Conservation (phyloP, 2,888 invertebrate genomes). For the Dasysyrphus tricinctus region DNA sequence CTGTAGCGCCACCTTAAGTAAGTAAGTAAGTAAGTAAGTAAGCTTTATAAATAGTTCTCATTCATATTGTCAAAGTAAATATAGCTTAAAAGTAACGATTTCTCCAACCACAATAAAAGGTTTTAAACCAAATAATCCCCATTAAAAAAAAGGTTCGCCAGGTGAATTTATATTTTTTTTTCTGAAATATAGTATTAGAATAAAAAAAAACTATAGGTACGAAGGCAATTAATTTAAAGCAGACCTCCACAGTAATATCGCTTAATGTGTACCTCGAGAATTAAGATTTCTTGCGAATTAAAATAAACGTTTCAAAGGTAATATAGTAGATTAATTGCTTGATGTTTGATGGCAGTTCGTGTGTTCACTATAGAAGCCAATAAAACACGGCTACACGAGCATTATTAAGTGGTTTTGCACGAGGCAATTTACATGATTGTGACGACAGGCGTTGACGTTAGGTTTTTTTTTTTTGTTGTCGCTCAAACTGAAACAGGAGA, state of each 20-base stretch:
- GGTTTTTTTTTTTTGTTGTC: background rate
- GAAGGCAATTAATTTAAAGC: slow-evolving; percentile 47
- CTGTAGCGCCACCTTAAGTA: no score
- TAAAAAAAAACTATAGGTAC: slow-evolving; percentile 15
- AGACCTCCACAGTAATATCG: slow-evolving; percentile 22
- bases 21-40: no score
- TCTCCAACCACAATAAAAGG: background rate
- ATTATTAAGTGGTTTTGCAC: slow-evolving; percentile 25
- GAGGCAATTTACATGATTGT: slow-evolving; percentile 33
- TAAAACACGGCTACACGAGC: slow-evolving; percentile 27
- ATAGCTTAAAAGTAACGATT: background rate
- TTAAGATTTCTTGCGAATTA: slow-evolving; percentile 32
- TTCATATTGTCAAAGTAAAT: no score
- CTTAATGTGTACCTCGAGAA: slow-evolving; percentile 20
- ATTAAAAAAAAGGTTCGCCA: background rate
- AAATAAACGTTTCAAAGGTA: slow-evolving; percentile 40
- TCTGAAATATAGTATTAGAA: slow-evolving; percentile 2
- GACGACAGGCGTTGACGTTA: slow-evolving; percentile 15
- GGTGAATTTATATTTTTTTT: slow-evolving; percentile 34
- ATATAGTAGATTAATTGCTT: slow-evolving; percentile 40
- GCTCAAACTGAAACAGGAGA: background rate
- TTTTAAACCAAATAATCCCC: background rate
- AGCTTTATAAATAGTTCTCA: no score
- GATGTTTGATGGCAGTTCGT: slow-evolving; percentile 25
- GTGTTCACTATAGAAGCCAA: slow-evolving; percentile 22